A percentile compares a stretch with the other conserved stretches of the same genome.
Conservation (phyloP, 2,888 invertebrate genomes). For the Protonemura montana region DNA sequence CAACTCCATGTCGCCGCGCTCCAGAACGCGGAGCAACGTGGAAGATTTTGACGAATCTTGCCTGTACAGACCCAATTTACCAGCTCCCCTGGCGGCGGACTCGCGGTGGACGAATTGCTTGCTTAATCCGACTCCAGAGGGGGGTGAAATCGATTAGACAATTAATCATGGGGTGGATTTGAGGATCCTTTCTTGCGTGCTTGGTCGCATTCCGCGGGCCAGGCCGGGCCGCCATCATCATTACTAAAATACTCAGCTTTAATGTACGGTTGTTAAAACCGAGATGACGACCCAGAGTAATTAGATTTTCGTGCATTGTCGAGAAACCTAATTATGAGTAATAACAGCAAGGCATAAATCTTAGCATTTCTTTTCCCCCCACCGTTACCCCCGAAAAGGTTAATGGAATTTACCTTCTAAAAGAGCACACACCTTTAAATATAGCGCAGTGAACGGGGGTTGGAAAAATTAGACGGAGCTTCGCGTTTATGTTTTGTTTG, state of each 20-base stretch:
- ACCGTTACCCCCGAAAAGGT: background rate
- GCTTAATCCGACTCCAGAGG: background rate
- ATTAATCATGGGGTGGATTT: background rate
- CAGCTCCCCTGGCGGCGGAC: no score
- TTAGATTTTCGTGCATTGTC: constrained; percentile 16
- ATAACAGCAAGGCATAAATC: background rate
- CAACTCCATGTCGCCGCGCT: no score
- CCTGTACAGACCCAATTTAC: no score
- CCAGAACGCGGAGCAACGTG: no score
- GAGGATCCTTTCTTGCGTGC: background rate
- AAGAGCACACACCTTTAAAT: background rate
- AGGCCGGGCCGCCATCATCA: background rate
- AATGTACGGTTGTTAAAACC: constrained; percentile 2
- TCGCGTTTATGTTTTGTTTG: constrained; percentile 18
- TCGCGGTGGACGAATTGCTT: background rate
- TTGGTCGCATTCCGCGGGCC: background rate
- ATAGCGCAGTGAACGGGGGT: background rate
- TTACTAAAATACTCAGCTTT: background rate
- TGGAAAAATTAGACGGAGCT: background rate
- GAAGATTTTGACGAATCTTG: no score
- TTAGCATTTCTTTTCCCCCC: background rate
- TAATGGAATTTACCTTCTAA: background rate
- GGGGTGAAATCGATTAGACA: background rate
- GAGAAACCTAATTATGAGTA: constrained; percentile 7
- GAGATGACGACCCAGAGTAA: background rate